These are phyloP conservation scores for Polydesmus complanatus DNA, from an alignment of 2,888 invertebrate species.

Conservation along the genomic window DNA sequence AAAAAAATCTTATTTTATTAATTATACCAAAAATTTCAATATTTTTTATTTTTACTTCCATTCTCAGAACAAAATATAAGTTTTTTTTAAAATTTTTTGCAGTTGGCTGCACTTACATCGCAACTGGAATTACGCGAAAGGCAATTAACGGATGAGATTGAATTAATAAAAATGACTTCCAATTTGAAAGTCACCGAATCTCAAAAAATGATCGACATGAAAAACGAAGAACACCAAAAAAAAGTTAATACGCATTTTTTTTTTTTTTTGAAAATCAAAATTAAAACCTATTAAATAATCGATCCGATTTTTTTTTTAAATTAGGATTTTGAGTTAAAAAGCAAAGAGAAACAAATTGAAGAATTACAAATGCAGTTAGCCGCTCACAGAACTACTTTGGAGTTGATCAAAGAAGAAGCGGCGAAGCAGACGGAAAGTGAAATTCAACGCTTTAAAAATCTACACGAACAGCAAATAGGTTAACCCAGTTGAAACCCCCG, in stretches of 20 bases:
- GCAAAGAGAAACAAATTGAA: slow-evolving; percentile 8
- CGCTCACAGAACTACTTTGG: slow-evolving; percentile 6
- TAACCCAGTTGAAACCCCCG: background rate
- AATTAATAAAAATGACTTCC: slow-evolving; percentile 4
- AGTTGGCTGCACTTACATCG: background rate
- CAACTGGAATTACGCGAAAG: slow-evolving; percentile 2
- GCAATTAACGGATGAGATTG: slow-evolving; percentile 8
- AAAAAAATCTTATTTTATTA: no score
- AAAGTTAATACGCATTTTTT: no score
- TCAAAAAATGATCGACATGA: slow-evolving; percentile 4
- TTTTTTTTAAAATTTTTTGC: no score
- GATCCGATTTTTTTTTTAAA: background rate
- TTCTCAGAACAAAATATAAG: no score
- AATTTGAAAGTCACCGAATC: slow-evolving; percentile 3
- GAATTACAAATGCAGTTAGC: slow-evolving; percentile 12
- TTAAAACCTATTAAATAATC: no score
- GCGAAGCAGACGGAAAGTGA: slow-evolving; percentile 6
- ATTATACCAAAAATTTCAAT: no score
- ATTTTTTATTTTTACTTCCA: no score
- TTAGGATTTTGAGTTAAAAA: slow-evolving; percentile 7
- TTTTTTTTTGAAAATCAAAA: no score
- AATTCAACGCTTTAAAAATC: background rate
- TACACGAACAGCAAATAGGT: slow-evolving; percentile 9
- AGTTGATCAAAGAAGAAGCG: slow-evolving; percentile 8
- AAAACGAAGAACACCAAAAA: background rate